These are phyloP conservation scores for Linyphia triangularis DNA, from an alignment of 2,888 invertebrate genomes.

Conservation along the genomic window DNA sequence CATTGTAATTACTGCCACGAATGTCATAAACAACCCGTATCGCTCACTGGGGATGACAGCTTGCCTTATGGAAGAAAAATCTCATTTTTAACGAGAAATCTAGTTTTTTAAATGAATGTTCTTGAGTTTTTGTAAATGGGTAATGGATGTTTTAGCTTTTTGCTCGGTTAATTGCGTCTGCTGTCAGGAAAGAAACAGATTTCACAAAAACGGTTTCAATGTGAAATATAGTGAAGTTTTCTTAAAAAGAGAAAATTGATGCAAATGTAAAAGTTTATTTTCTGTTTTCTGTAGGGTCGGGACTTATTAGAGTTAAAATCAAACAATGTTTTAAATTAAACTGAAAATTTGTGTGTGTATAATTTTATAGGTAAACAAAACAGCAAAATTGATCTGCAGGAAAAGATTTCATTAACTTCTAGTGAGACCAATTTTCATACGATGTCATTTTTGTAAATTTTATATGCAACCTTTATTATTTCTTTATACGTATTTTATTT, in stretches of 20 bases:
- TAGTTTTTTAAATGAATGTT: constrained; percentile 12
- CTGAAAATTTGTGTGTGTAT: too few species aligned
- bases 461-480: too few species aligned
- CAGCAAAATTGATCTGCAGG: too few species aligned
- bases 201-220: neutral
- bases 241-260: neutral
- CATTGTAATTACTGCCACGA: constrained; percentile 47
- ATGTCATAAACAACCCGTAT: constrained; percentile 53
- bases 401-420: too few species aligned
- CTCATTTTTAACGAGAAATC: neutral
- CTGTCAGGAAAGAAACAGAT: neutral
- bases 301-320: too few species aligned
- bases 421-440: too few species aligned
- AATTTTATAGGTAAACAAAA: too few species aligned
- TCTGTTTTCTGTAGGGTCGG: too few species aligned
- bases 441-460: too few species aligned
- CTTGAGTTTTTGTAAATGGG: neutral
- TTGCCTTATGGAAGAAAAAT: constrained; percentile 24
- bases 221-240: neutral
- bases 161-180: neutral
- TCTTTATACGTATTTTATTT: too few species aligned
- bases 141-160: neutral
- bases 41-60: constrained; percentile 27
- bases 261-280: too few species aligned
- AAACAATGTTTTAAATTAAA: too few species aligned